These are phyloP conservation scores for Brachypteracias leptosomus DNA, from an alignment of 2,113 vertebrate genomes.

Conservation along the genomic window DNA sequence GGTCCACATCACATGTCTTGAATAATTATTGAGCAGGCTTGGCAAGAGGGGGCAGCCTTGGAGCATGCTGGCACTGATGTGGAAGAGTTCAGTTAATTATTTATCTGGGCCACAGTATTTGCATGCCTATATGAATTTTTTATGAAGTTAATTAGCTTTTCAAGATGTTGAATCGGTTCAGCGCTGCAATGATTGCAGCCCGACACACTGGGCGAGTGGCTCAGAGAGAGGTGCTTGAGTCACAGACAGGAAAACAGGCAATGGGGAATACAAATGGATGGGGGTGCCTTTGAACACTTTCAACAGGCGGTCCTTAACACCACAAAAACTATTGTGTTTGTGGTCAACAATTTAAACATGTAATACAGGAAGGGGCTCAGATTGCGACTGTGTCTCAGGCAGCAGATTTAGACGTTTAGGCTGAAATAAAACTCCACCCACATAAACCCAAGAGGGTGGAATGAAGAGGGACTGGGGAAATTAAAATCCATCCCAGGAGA, in stretches of 20 bases:
- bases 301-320: slow-evolving; percentile 43
- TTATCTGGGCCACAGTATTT: slow-evolving; percentile 79
- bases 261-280: slow-evolving; percentile 38
- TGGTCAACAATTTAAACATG: background rate
- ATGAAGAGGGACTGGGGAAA: slow-evolving; percentile 37
- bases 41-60: slow-evolving; percentile 75
- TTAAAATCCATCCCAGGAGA: slow-evolving; percentile 19
- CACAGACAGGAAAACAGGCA: slow-evolving; percentile 7
- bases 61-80: slow-evolving; percentile 49
- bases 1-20: slow-evolving; percentile 52
- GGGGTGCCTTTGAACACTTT: slow-evolving; percentile 1
- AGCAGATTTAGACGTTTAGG: slow-evolving; percentile 53
- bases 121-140: slow-evolving; percentile 80
- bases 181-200: slow-evolving; percentile 68
- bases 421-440: slow-evolving; percentile 27
- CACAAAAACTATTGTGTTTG: slow-evolving; percentile 53
- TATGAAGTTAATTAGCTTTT: slow-evolving; percentile 83
- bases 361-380: slow-evolving; percentile 15
- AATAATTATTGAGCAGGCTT: slow-evolving; percentile 74
- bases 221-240: slow-evolving; percentile 29
- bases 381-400: slow-evolving; percentile 53
- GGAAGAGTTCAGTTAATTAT: slow-evolving; percentile 78
- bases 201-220: slow-evolving; percentile 31
- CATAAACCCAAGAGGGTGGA: slow-evolving; percentile 1
- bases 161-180: slow-evolving; percentile 78